Conservation (phyloP, 2,113 vertebrate genomes). For the Seriola dumerili region DNA sequence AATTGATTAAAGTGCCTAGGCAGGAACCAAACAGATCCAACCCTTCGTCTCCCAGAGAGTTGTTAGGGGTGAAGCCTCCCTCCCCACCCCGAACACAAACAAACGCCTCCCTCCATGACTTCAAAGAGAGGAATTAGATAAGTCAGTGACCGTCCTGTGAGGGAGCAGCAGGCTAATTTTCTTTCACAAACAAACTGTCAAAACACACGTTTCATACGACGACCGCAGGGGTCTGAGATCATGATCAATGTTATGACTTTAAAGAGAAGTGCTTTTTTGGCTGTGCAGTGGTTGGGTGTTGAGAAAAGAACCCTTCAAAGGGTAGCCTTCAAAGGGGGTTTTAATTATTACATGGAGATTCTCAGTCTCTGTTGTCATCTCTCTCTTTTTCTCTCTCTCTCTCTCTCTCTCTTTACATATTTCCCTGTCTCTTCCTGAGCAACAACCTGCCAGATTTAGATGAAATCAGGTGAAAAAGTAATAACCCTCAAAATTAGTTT, state of each 20-base stretch:
- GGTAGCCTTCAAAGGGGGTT: constrained; percentile 64
- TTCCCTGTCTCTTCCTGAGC: constrained; percentile 8
- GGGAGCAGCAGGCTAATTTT: constrained; percentile 57
- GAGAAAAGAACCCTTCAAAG: constrained; percentile 66
- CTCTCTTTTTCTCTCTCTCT: background rate
- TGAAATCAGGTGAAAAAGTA: constrained; percentile 58
- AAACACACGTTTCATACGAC: constrained; percentile 42
- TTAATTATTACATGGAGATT: constrained; percentile 70
- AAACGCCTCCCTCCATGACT: constrained; percentile 44
- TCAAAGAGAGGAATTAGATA: constrained; percentile 59
- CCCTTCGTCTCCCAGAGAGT: constrained; percentile 31
- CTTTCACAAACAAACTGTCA: constrained; percentile 68
- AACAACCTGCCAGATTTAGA: constrained; percentile 54
- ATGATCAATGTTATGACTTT: constrained; percentile 47
- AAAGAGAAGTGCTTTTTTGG: constrained; percentile 49
- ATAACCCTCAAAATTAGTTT: constrained; percentile 53
- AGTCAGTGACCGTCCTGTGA: constrained; percentile 38
- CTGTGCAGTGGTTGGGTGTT: constrained; percentile 28
- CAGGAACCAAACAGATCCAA: constrained; percentile 45
- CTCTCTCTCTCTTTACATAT: background rate
- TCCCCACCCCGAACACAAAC: constrained; percentile 30
- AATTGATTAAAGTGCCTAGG: constrained; percentile 62
- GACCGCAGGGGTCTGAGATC: constrained; percentile 55
- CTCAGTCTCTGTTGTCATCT: constrained; percentile 56
- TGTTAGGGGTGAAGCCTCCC: background rate